A percentile compares a stretch with the other conserved stretches of the same genome.
Evolutionary conservation across 2,888 invertebrate genomes (phyloP).

Genomic region (Polyommatus iphigenia): DNA sequence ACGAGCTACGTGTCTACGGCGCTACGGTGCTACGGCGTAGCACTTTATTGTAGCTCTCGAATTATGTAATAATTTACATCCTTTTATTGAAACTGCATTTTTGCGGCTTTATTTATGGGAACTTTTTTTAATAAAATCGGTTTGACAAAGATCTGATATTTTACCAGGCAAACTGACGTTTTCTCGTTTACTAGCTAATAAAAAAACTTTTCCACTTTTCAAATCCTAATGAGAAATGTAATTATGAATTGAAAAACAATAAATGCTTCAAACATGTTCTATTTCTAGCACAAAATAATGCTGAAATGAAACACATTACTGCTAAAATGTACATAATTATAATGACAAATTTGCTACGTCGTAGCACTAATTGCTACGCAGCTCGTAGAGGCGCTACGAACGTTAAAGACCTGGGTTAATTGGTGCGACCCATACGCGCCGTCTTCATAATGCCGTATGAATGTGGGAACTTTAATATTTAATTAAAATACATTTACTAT

Average conservation of each 20-base stretch:
- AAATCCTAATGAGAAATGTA: too few relatives aligned
- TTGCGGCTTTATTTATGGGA: not conserved
- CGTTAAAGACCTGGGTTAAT: constrained; percentile 72
- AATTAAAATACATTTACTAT: constrained; percentile 24
- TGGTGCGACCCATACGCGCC: constrained; percentile 51
- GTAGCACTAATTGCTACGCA: constrained; percentile 77
- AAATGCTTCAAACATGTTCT: not conserved
- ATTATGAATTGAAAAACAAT: not conserved
- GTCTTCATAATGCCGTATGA: constrained; percentile 31
- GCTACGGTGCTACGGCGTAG: constrained; percentile 1
- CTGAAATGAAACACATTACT: constrained; percentile 2
- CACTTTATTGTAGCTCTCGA: constrained; percentile 16
- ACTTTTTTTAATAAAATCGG: not conserved
- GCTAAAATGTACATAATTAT: constrained; percentile 26
- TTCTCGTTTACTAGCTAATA: too few relatives aligned
- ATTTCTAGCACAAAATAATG: not conserved
- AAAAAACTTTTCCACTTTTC: too few relatives aligned
- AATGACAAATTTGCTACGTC: constrained; percentile 48
- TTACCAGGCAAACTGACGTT: too few relatives aligned
- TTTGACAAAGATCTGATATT: too few relatives aligned
- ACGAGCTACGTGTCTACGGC: constrained; percentile 37
- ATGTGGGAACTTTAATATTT: not conserved
- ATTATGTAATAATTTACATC: constrained; percentile 1
- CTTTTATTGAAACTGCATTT: not conserved
- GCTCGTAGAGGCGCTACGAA: constrained; percentile 61